These are phyloP conservation scores for Siderastrea siderea DNA, from an alignment of 92 coral and sea anemone species.

Conservation along the genomic window DNA sequence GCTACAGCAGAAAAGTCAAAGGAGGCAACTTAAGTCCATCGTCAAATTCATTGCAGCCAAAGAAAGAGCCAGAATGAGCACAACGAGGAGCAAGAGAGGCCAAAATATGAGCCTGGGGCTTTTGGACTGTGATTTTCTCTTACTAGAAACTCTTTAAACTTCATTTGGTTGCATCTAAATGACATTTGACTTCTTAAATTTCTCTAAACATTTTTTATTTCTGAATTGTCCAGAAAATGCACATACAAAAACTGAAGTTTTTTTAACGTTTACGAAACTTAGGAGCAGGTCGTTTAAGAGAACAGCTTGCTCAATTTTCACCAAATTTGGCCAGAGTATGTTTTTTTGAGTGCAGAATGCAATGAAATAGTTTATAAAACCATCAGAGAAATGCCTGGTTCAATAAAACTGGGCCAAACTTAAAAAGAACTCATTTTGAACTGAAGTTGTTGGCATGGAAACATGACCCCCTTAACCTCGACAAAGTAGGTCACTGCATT, in stretches of 20 bases:
- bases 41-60: conserved; percentile 57
- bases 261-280: background rate
- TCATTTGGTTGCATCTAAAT: background rate
- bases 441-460: background rate
- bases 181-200: background rate
- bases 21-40: conserved; percentile 22
- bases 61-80: conserved; percentile 32
- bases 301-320: conserved; percentile 4
- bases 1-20: conserved; percentile 45
- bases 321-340: conserved; percentile 1
- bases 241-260: background rate
- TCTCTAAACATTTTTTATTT: background rate
- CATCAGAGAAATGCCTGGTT: background rate
- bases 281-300: conserved; percentile 5
- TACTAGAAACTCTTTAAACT: background rate
- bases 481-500: conserved; percentile 35
- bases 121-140: conserved; percentile 37
- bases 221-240: background rate
- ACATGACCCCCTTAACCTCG: background rate
- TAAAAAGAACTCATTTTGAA: background rate
- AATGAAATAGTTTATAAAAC: conserved; percentile 7
- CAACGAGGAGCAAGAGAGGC: conserved; percentile 38
- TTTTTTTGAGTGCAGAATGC: conserved; percentile 5
- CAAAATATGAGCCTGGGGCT: conserved; percentile 52
- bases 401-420: background rate